Conservation (phyloP, 2,113 vertebrate species). For the Sebastes fasciatus region DNA sequence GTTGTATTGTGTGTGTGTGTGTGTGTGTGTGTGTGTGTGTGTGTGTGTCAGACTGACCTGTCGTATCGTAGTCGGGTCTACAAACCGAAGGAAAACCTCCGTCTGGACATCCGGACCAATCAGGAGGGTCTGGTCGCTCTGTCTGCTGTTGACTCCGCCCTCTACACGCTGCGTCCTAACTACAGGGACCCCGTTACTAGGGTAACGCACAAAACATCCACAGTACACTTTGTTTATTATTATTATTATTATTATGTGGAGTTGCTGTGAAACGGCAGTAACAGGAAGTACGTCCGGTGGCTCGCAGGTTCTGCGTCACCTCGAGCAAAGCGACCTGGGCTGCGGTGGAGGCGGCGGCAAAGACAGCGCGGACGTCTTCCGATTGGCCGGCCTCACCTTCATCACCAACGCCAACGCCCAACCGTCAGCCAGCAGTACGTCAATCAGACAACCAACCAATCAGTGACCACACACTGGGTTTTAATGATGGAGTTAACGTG, state of each 20-base stretch:
- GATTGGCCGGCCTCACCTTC: constrained; percentile 90
- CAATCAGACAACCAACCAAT: background rate
- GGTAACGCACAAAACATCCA: constrained; percentile 32
- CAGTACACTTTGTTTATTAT: background rate
- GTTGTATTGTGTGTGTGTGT: no score
- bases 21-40: no score
- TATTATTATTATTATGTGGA: background rate
- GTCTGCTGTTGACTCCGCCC: constrained; percentile 86
- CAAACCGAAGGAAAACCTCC: constrained; percentile 83
- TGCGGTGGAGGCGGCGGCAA: constrained; percentile 93
- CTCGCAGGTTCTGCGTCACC: constrained; percentile 83
- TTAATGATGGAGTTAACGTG: no score
- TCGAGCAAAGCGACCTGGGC: constrained; percentile 91
- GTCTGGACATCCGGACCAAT: constrained; percentile 80
- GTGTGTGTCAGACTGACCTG: constrained; percentile 81
- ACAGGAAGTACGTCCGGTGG: constrained; percentile 25
- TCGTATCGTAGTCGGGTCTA: constrained; percentile 37
- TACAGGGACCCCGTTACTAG: constrained; percentile 76
- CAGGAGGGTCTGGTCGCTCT: constrained; percentile 87
- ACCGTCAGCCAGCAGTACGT: constrained; percentile 42
- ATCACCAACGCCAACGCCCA: constrained; percentile 90
- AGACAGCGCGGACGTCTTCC: constrained; percentile 89
- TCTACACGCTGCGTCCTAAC: constrained; percentile 83
- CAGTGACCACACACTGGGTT: background rate
- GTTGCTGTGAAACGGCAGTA: background rate